A percentile compares a stretch with the other conserved stretches of the same genome.
These are phyloP conservation scores for Aporophyla nigra DNA, from an alignment of 2,888 invertebrate genomes.

Conservation along the genomic window DNA sequence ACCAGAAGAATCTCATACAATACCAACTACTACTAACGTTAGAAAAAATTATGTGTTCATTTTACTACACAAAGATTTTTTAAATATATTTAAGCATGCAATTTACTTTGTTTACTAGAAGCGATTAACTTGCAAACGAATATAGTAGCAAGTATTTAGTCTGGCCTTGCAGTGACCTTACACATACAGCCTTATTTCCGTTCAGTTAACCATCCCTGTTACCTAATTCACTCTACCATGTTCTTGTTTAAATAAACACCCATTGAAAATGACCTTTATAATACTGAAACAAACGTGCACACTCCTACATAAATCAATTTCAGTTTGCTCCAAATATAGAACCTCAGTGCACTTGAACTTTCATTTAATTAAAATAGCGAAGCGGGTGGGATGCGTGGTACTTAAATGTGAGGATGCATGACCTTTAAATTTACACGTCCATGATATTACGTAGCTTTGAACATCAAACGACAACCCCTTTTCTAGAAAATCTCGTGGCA, in stretches of 20 bases:
- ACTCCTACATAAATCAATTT: neutral
- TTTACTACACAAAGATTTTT: conserved; percentile 18
- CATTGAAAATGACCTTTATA: conserved; percentile 2
- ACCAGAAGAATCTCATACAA: neutral
- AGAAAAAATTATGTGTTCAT: neutral
- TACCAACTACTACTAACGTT: no score
- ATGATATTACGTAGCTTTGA: conserved; percentile 23
- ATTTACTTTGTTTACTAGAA: conserved; percentile 23
- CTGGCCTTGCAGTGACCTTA: conserved; percentile 67
- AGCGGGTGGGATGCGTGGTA: neutral
- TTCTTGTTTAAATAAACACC: conserved; percentile 34
- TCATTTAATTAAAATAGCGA: conserved; percentile 14
- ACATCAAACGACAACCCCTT: conserved; percentile 10
- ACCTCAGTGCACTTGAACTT: conserved; percentile 34
- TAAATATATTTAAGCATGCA: neutral
- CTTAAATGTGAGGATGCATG: conserved; percentile 31
- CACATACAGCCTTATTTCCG: conserved; percentile 62
- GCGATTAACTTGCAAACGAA: conserved; percentile 41
- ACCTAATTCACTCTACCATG: conserved; percentile 22
- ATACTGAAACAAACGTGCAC: neutral
- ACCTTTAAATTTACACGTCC: conserved; percentile 31
- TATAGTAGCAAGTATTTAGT: conserved; percentile 37
- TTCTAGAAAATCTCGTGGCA: neutral
- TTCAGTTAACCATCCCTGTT: conserved; percentile 55
- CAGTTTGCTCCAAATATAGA: conserved; percentile 12